These are phyloP conservation scores for Yponomeuta malinellus DNA, from an alignment of 2,888 invertebrate genomes.

Conservation along the genomic window DNA sequence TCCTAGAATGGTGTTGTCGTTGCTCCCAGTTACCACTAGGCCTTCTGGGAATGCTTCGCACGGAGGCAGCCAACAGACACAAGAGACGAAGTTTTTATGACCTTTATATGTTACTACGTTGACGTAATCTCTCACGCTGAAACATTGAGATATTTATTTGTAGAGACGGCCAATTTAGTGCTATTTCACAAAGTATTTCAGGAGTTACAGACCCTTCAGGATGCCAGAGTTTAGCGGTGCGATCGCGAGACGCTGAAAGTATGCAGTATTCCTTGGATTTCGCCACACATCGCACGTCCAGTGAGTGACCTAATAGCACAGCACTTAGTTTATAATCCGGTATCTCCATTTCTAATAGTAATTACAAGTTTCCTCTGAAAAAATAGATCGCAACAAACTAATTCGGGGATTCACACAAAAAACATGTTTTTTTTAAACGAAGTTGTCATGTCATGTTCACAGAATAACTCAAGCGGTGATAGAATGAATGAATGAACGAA, in stretches of 20 bases:
- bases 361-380: conserved; percentile 21
- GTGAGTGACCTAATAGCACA: conserved; percentile 85
- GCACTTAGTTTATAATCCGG: conserved; percentile 86
- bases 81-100: conserved; percentile 90
- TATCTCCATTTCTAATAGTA: conserved; percentile 52
- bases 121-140: conserved; percentile 76
- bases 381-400: background rate
- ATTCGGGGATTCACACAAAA: background rate
- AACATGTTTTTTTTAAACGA: conserved; percentile 14
- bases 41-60: conserved; percentile 82
- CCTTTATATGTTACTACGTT: conserved; percentile 83
- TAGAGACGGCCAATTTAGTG: background rate
- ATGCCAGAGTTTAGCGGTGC: conserved; percentile 90
- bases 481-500: background rate
- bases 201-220: conserved; percentile 76
- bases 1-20: conserved; percentile 88
- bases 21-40: conserved; percentile 90
- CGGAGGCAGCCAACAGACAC: conserved; percentile 85
- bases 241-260: conserved; percentile 92
- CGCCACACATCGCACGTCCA: conserved; percentile 89
- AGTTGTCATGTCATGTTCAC: conserved; percentile 48
- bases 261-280: conserved; percentile 81
- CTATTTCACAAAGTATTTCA: conserved; percentile 11
- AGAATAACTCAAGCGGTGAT: background rate
- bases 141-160: conserved; percentile 23